Conservation (phyloP, 2,888 invertebrate species). For the Sicus ferrugineus region DNA sequence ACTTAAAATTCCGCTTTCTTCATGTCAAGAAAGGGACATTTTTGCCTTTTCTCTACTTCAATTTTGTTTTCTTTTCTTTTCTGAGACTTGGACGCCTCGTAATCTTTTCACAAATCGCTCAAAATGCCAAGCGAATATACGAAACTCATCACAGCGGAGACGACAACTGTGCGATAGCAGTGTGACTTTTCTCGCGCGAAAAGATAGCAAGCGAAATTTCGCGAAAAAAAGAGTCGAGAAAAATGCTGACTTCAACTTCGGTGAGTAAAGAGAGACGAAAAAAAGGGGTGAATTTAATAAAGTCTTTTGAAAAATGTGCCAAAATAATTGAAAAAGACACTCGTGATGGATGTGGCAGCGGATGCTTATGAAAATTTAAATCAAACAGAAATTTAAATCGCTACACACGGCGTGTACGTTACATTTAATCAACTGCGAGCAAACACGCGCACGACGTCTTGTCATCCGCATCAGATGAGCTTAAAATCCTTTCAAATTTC, state of each 20-base stretch:
- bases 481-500: too few species aligned
- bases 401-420: neutral
- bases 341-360: neutral
- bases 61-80: neutral
- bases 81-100: neutral
- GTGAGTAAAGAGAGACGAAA: neutral
- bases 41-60: neutral
- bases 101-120: conserved; percentile 34
- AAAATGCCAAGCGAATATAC: conserved; percentile 32
- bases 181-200: too few species aligned
- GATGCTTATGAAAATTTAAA: neutral
- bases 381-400: neutral
- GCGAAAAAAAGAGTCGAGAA: neutral
- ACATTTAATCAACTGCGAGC: neutral
- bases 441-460: neutral
- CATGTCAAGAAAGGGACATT: conserved; percentile 16
- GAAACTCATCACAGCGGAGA: conserved; percentile 28
- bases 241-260: neutral
- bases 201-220: neutral
- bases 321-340: neutral
- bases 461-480: neutral
- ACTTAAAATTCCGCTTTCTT: conserved; percentile 7
- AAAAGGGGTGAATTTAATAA: neutral
- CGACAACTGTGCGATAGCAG: neutral
- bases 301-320: neutral